These are phyloP conservation scores for Cylas formicarius DNA, from an alignment of 1,140 invertebrate genomes.

Conservation along the genomic window DNA sequence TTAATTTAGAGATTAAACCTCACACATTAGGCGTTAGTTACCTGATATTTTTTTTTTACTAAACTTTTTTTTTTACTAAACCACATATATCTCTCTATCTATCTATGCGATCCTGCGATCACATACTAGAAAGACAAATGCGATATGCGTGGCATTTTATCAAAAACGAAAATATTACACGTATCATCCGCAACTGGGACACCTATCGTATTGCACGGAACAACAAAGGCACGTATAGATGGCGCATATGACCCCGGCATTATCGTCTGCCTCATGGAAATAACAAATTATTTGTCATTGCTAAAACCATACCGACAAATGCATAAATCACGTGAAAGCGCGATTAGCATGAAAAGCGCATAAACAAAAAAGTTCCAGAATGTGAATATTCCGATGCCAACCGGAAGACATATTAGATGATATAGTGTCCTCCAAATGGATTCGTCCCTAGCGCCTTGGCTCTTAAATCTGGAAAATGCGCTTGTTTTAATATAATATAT, in stretches of 20 bases:
- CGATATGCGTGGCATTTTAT: too few species aligned
- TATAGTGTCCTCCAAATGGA: slow-evolving; percentile 16
- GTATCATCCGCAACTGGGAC: too few species aligned
- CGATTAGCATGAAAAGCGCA: slow-evolving; percentile 33
- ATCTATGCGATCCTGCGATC: too few species aligned
- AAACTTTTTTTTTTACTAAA: too few species aligned
- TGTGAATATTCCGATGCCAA: slow-evolving; percentile 36
- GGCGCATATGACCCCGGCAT: slow-evolving; percentile 7
- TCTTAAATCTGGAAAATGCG: slow-evolving; percentile 18
- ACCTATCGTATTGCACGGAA: not conserved
- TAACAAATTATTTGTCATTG: slow-evolving; percentile 26
- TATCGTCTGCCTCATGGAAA: slow-evolving; percentile 16
- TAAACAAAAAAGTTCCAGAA: slow-evolving; percentile 37
- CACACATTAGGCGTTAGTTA: too few species aligned
- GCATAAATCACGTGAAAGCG: slow-evolving; percentile 20
- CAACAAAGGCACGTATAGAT: not conserved
- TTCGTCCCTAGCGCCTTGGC: slow-evolving; percentile 20
- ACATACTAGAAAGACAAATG: too few species aligned
- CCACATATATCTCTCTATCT: too few species aligned
- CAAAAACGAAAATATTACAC: too few species aligned
- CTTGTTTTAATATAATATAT: slow-evolving; percentile 20
- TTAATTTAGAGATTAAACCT: too few species aligned
- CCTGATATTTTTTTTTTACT: too few species aligned
- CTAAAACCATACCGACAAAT: slow-evolving; percentile 28
- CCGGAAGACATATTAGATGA: slow-evolving; percentile 37